phyloP scores from a whole-genome alignment of 2,888 invertebrate genomes.

The Auanema freiburgensis region DNA sequence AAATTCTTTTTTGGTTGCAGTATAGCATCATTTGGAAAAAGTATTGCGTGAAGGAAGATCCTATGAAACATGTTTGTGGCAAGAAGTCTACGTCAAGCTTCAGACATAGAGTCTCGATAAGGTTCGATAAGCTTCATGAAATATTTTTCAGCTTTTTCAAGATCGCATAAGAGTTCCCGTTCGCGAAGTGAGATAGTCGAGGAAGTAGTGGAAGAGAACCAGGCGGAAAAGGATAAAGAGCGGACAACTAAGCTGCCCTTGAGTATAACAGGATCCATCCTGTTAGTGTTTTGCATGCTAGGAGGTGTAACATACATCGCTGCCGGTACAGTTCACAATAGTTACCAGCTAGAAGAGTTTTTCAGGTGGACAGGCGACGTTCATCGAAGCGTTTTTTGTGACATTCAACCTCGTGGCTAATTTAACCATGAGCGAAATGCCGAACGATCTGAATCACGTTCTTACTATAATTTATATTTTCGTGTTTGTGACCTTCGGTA shows the following conservation, averaged over 20 bases:
- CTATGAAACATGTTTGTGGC: no score
- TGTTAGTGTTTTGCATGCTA: constrained; percentile 62
- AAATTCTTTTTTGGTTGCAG: no score
- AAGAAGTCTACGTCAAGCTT: no score
- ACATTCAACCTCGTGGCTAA: constrained; percentile 64
- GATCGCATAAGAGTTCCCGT: neutral
- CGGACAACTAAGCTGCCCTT: constrained; percentile 51
- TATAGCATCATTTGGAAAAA: no score
- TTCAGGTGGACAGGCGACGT: constrained; percentile 54
- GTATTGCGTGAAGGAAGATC: no score
- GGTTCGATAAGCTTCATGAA: no score
- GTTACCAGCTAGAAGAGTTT: neutral
- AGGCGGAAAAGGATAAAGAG: constrained; percentile 20
- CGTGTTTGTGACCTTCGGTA: constrained; percentile 63
- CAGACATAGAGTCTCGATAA: no score
- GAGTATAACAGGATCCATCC: constrained; percentile 62
- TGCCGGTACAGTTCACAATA: constrained; percentile 35
- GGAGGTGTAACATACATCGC: constrained; percentile 61
- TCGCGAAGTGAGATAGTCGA: neutral
- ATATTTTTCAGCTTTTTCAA: neutral
- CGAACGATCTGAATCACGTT: constrained; percentile 53
- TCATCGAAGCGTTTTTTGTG: constrained; percentile 62
- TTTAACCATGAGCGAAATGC: constrained; percentile 64
- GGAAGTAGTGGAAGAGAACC: constrained; percentile 6
- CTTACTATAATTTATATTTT: constrained; percentile 62